Percentiles rank a stretch among this genome's conserved stretches.
phyloP scores from a whole-genome alignment of 2,113 vertebrate species.

The Psilopsiagon aymara region DNA sequence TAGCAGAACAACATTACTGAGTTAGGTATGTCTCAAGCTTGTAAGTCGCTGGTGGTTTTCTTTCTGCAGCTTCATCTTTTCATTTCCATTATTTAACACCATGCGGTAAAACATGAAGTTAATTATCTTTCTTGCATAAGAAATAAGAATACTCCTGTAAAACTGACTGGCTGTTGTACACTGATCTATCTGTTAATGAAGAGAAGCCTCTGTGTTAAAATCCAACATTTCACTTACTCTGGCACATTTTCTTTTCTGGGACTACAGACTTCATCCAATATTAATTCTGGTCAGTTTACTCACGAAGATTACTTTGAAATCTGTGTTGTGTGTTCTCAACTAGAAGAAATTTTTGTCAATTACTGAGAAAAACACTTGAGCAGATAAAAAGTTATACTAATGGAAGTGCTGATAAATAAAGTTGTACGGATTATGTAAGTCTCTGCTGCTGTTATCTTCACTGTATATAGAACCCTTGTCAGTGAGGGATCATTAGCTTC shows the following conservation, averaged over 20 bases:
- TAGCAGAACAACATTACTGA: background rate
- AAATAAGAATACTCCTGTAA: background rate
- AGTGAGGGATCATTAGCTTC: background rate
- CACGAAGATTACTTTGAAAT: slow-evolving; percentile 14
- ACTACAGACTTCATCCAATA: background rate
- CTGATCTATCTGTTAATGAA: background rate
- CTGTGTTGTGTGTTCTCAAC: background rate
- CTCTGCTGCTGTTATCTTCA: background rate
- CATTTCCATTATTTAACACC: background rate
- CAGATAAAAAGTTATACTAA: background rate
- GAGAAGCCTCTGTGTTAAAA: background rate
- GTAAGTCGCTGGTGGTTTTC: background rate
- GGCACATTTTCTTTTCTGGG: background rate
- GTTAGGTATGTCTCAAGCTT: background rate
- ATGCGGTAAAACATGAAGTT: background rate
- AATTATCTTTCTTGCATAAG: background rate
- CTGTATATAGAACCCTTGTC: background rate
- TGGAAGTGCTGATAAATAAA: background rate
- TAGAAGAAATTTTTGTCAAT: background rate
- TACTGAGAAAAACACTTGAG: background rate
- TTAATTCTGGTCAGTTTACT: background rate
- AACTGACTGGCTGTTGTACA: background rate
- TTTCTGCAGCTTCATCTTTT: background rate
- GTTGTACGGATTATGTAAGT: background rate
- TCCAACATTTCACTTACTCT: background rate